Percentiles rank a stretch among this genome's conserved stretches.
Conservation (phyloP, 2,797 vertebrate genomes). For the Micromesistius poutassou region DNA sequence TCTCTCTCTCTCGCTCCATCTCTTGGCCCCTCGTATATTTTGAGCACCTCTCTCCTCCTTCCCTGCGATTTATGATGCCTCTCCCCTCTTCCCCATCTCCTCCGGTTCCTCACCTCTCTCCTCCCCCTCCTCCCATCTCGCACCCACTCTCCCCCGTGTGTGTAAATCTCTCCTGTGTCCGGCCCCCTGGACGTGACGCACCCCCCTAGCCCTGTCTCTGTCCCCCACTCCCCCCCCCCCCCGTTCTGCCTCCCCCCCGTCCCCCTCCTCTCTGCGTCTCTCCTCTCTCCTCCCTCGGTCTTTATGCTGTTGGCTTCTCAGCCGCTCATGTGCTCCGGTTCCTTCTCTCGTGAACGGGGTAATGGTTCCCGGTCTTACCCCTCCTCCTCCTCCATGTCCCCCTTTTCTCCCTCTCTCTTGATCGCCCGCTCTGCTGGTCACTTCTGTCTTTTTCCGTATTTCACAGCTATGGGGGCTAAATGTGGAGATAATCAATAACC, state of each 20-base stretch:
- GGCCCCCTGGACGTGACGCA: slow-evolving; percentile 18
- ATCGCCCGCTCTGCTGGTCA: neutral
- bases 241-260: neutral
- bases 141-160: slow-evolving; percentile 3
- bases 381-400: neutral
- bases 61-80: slow-evolving; percentile 45
- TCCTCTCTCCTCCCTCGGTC: neutral
- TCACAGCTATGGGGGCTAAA: too few relatives aligned
- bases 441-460: too few relatives aligned
- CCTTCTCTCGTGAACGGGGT: too few relatives aligned
- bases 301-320: too few relatives aligned
- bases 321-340: too few relatives aligned
- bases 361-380: too few relatives aligned
- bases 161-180: slow-evolving; percentile 33
- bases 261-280: neutral
- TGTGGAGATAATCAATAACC: neutral
- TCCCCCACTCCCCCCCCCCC: neutral
- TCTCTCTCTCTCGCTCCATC: neutral
- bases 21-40: slow-evolving; percentile 45
- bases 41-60: slow-evolving; percentile 45
- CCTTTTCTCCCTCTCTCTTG: neutral
- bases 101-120: slow-evolving; percentile 37
- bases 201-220: slow-evolving; percentile 26
- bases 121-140: slow-evolving; percentile 33
- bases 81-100: slow-evolving; percentile 31